phyloP scores from a whole-genome alignment of 2,888 invertebrate genomes.

The Leucoptera coffeella region DNA sequence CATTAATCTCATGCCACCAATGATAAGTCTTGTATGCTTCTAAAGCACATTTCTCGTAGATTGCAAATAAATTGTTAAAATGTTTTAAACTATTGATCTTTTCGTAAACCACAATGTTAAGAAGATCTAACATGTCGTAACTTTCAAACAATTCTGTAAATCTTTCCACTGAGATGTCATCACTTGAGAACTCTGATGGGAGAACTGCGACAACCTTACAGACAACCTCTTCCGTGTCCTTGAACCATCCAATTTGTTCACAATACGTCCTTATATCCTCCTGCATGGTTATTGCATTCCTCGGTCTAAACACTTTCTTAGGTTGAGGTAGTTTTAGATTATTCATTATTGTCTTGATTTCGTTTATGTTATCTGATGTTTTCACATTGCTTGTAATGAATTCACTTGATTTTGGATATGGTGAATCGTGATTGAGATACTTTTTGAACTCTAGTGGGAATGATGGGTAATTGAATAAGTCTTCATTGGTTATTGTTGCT shows the following conservation, averaged over 20 bases:
- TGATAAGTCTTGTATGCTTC: constrained; percentile 43
- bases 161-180: constrained; percentile 22
- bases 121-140: constrained; percentile 45
- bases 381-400: constrained; percentile 61
- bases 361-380: constrained; percentile 32
- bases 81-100: constrained; percentile 40
- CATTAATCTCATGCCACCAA: constrained; percentile 52
- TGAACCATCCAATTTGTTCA: constrained; percentile 38
- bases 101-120: constrained; percentile 49
- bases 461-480: constrained; percentile 51
- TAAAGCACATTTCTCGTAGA: constrained; percentile 51
- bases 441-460: constrained; percentile 61
- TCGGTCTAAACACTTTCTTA: constrained; percentile 29
- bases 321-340: constrained; percentile 50
- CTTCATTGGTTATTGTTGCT: constrained; percentile 52
- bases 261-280: constrained; percentile 42
- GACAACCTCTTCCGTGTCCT: constrained; percentile 34
- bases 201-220: constrained; percentile 40
- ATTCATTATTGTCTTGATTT: constrained; percentile 46
- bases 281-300: constrained; percentile 30
- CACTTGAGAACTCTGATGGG: constrained; percentile 26
- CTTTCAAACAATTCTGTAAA: constrained; percentile 27
- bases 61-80: constrained; percentile 39
- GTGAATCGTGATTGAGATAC: constrained; percentile 37
- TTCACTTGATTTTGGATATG: constrained; percentile 59